Percentiles rank a stretch among this genome's conserved stretches.
Conservation (phyloP, 2,888 invertebrate genomes). For the Actias luna region DNA sequence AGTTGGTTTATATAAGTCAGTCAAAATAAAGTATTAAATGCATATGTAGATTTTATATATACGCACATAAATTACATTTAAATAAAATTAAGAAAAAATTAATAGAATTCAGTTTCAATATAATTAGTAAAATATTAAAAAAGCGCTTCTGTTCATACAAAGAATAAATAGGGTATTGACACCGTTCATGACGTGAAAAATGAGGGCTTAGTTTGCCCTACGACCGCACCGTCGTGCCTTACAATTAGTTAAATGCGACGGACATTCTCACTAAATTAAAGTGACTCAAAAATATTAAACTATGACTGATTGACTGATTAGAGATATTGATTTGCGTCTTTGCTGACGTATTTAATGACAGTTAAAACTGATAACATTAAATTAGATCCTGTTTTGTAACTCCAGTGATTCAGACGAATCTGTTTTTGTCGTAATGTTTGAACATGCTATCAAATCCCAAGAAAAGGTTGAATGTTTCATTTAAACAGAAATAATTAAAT, state of each 20-base stretch:
- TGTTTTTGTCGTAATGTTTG: background rate
- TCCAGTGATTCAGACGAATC: background rate
- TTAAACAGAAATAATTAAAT: no score
- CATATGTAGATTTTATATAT: no score
- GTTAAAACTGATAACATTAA: background rate
- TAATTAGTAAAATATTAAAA: no score
- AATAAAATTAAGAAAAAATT: no score
- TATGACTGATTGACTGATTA: constrained; percentile 7
- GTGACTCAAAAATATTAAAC: constrained; percentile 4
- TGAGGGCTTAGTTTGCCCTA: constrained; percentile 8
- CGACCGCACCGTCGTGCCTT: constrained; percentile 5
- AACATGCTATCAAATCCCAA: background rate
- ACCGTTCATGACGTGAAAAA: constrained; percentile 2
- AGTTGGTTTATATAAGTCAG: no score
- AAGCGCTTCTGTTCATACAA: background rate
- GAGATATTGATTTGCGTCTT: background rate
- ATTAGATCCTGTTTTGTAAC: background rate
- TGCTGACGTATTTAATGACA: background rate
- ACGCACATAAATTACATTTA: no score
- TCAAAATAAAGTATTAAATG: no score
- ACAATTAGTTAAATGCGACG: constrained; percentile 7
- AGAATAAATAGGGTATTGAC: constrained; percentile 4
- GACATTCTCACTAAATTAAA: background rate
- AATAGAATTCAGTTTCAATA: no score
- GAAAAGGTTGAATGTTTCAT: no score